A percentile compares a stretch with the other conserved stretches of the same genome.
Evolutionary conservation across 2,113 vertebrate genomes (phyloP).

Genomic region (Bolborhynchus lineola): DNA sequence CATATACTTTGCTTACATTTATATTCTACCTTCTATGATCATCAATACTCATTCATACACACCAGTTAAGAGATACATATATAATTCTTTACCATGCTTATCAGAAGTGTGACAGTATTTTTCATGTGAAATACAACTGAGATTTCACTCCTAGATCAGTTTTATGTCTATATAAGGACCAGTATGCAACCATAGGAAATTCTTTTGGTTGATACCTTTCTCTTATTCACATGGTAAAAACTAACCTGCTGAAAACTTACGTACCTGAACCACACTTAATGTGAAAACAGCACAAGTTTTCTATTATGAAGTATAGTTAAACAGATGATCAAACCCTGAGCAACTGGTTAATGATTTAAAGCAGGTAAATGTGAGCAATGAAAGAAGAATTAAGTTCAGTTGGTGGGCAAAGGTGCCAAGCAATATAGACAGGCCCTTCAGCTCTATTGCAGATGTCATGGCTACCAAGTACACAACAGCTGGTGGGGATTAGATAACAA

Average conservation of each 20-base stretch:
- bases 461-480: conserved; percentile 65
- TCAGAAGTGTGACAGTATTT: neutral
- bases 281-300: conserved; percentile 1
- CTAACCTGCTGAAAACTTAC: neutral
- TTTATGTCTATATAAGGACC: neutral
- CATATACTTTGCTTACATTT: neutral
- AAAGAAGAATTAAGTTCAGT: conserved; percentile 36
- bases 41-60: neutral
- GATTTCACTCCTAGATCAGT: neutral
- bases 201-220: neutral
- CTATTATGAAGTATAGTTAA: conserved; percentile 12
- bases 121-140: neutral
- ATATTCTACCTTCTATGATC: neutral
- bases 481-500: conserved; percentile 66
- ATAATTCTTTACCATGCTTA: neutral
- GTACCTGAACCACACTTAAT: neutral
- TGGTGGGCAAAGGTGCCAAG: conserved; percentile 57
- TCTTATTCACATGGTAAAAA: neutral
- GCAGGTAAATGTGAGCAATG: conserved; percentile 37
- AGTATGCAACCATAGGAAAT: neutral
- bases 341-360: conserved; percentile 50
- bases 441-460: conserved; percentile 65
- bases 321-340: neutral
- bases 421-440: conserved; percentile 41
- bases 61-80: neutral